Percentiles rank a stretch among this genome's conserved stretches.
Conservation (phyloP, 2,888 invertebrate species). For the Drosophila glabriapex region DNA sequence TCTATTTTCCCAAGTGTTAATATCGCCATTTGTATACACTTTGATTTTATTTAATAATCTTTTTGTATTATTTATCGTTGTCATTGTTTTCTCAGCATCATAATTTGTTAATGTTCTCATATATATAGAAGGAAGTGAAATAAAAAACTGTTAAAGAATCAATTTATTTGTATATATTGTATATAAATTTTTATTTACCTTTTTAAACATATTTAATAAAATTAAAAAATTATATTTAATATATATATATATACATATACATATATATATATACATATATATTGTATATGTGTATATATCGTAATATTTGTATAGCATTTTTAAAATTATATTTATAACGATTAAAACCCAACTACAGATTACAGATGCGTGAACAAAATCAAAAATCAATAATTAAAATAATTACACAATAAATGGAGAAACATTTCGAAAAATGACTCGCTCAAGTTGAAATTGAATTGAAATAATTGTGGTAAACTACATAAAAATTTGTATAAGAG, state of each 20-base stretch:
- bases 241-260: slow-evolving; percentile 43
- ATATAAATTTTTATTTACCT: slow-evolving; percentile 70
- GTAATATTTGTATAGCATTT: slow-evolving; percentile 69
- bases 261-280: slow-evolving; percentile 9
- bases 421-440: slow-evolving; percentile 22
- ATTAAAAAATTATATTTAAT: slow-evolving; percentile 66
- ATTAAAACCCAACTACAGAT: slow-evolving; percentile 78
- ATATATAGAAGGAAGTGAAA: slow-evolving; percentile 29
- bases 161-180: slow-evolving; percentile 60
- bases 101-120: slow-evolving; percentile 40
- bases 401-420: slow-evolving; percentile 67
- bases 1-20: slow-evolving; percentile 85
- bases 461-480: slow-evolving; percentile 32
- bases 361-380: slow-evolving; percentile 60
- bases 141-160: slow-evolving; percentile 5
- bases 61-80: slow-evolving; percentile 47
- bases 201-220: slow-evolving; percentile 76
- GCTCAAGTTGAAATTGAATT: background rate
- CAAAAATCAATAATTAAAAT: slow-evolving; percentile 63
- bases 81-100: slow-evolving; percentile 42
- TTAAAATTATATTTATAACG: slow-evolving; percentile 71
- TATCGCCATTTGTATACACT: slow-evolving; percentile 67
- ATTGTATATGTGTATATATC: background rate
- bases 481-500: slow-evolving; percentile 30
- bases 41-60: slow-evolving; percentile 37